Base-by-base conservation (phyloP, 1,140 invertebrate species). In the Cryptotermes secundus region DNA sequence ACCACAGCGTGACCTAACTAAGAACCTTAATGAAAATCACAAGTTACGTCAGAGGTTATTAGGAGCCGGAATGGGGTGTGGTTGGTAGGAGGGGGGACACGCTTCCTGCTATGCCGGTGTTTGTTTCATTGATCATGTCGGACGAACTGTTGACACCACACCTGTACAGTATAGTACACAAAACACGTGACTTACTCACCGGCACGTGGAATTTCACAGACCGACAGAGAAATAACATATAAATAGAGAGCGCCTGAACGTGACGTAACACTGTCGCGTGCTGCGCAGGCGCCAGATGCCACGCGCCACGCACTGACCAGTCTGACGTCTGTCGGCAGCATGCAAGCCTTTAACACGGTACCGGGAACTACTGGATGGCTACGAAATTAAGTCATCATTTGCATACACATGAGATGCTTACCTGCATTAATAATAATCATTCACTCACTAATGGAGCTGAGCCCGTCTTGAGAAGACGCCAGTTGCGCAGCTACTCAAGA, bases 201-300 rank as follows among this genome's bases (percentile, higher is more conserved):
- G 45, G 45, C 45, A 49, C 45, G 59, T 72, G 59, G 26, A 31
- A 72, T 72, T 49, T 72, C n/a, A 72, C 26, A 26, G 26, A 31
- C n/a, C n/a, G 59, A 72, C 59, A 72, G 59, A 72, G 59, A 72
- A 72, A 72, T 72, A 72, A 72, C 59, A 72, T n/a, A n/a, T 72
- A 72, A 72, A 72, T 72, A 72, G 59, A 72, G 59, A 72, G 59
- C 10, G 59, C n/a, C 16, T 72, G 26, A 72, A 26, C n/a, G n/a
- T 72, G 59, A 72, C 59, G 59, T 72, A 9, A n/a, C n/a, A 22
- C 10, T 12, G 59, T 72, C 59, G 59, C 59, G 59, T 72, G 59
- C 59, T 72, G 59, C 59, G 59, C 59, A 72, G 59, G 59, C 59
- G 59, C 59, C n/a, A 12, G 59, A n/a, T 72, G 59, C 59, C 59